Evolutionary conservation across 2,797 vertebrate genomes (phyloP).

Genomic region (Erethizon dorsatum): DNA sequence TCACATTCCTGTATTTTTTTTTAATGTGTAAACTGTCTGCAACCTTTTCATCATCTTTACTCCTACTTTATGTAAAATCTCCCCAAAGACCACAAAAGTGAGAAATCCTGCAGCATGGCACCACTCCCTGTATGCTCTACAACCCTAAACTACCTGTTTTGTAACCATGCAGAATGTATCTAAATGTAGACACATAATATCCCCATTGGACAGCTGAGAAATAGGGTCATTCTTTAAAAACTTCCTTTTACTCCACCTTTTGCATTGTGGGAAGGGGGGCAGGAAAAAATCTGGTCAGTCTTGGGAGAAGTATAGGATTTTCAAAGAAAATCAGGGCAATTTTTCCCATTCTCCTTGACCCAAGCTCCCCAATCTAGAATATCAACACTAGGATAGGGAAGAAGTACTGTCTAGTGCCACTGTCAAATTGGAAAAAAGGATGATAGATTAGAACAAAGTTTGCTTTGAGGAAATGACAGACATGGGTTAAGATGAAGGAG

Average conservation of each 20-base stretch:
- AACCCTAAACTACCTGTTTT: neutral
- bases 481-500: neutral
- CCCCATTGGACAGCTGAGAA: neutral
- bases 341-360: neutral
- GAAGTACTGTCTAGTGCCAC: neutral
- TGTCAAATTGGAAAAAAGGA: neutral
- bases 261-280: neutral
- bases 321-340: neutral
- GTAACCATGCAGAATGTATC: neutral
- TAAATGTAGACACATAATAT: neutral
- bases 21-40: neutral
- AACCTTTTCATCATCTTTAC: neutral
- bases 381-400: neutral
- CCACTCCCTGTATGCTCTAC: neutral
- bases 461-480: neutral
- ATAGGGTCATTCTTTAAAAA: neutral
- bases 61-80: conserved; percentile 8
- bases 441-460: neutral
- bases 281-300: neutral
- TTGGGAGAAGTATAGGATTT: neutral
- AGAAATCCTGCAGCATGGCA: neutral
- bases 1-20: neutral
- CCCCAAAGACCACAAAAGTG: neutral
- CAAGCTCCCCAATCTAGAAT: neutral
- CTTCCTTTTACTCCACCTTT: neutral